Evolutionary conservation across 2,888 invertebrate genomes (phyloP).

Genomic region (Coenonympha arcania): DNA sequence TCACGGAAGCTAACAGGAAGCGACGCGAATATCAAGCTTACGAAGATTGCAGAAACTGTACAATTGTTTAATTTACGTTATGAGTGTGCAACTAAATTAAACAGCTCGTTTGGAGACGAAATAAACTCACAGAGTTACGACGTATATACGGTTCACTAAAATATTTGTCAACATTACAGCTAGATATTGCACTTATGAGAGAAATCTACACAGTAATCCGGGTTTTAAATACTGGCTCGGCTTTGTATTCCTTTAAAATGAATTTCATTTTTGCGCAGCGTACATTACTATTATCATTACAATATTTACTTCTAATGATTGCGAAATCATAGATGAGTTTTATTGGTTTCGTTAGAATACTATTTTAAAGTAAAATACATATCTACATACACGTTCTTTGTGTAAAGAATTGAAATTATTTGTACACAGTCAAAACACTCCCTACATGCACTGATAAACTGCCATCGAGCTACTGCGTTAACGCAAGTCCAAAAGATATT

Average conservation of each 20-base stretch:
- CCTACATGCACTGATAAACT: constrained; percentile 27
- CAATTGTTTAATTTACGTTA: constrained; percentile 27
- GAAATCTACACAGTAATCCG: constrained; percentile 65
- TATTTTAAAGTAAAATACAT: constrained; percentile 25
- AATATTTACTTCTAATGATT: constrained; percentile 41
- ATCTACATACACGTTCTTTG: constrained; percentile 27
- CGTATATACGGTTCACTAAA: constrained; percentile 29
- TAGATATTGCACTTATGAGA: constrained; percentile 66
- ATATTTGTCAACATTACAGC: constrained; percentile 52
- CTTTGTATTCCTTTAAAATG: constrained; percentile 54
- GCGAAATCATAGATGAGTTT: constrained; percentile 40
- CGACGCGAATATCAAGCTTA: constrained; percentile 50
- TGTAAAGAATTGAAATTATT: constrained; percentile 30
- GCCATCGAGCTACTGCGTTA: constrained; percentile 25
- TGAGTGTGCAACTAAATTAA: constrained; percentile 36
- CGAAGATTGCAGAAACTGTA: constrained; percentile 29
- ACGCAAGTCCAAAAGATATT: constrained; percentile 30
- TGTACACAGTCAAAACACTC: constrained; percentile 32
- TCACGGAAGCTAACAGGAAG: constrained; percentile 62
- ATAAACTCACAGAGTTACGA: constrained; percentile 23
- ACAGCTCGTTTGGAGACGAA: constrained; percentile 19
- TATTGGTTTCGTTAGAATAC: constrained; percentile 34
- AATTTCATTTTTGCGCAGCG: constrained; percentile 36
- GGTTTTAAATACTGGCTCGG: constrained; percentile 73
- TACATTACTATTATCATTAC: constrained; percentile 34